phyloP scores from a whole-genome alignment of 2,797 vertebrate genomes.

The Hirundo rustica region DNA sequence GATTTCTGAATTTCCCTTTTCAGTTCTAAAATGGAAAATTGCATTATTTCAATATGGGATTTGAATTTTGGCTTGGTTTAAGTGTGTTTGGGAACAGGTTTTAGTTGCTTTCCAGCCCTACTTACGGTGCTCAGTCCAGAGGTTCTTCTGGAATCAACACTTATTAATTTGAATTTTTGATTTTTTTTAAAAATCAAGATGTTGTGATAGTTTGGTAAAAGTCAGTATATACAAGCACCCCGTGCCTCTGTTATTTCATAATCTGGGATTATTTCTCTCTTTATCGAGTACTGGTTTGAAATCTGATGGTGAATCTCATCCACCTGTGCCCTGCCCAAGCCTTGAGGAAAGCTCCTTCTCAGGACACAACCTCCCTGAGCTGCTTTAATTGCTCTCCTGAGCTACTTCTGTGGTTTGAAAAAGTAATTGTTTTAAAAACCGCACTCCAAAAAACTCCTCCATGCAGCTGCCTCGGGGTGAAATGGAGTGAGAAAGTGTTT shows the following conservation, averaged over 20 bases:
- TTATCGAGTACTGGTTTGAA: neutral
- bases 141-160: neutral
- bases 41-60: neutral
- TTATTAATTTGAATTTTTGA: no score
- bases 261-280: neutral
- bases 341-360: neutral
- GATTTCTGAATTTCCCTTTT: neutral
- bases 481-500: neutral
- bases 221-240: fast-evolving
- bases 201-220: neutral
- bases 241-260: neutral
- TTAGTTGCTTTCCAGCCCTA: neutral
- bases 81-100: neutral
- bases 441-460: fast-evolving
- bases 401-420: neutral
- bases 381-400: neutral
- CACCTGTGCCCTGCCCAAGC: neutral
- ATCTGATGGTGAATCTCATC: neutral
- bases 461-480: neutral
- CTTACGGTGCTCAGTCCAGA: fast-evolving
- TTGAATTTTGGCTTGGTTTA: neutral
- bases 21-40: neutral
- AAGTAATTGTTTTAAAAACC: neutral
- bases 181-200: neutral
- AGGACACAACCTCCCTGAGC: neutral